Percentiles rank a stretch among this genome's conserved stretches.
Conservation (phyloP, 2,113 vertebrate genomes). For the Anarrhichthys ocellatus region DNA sequence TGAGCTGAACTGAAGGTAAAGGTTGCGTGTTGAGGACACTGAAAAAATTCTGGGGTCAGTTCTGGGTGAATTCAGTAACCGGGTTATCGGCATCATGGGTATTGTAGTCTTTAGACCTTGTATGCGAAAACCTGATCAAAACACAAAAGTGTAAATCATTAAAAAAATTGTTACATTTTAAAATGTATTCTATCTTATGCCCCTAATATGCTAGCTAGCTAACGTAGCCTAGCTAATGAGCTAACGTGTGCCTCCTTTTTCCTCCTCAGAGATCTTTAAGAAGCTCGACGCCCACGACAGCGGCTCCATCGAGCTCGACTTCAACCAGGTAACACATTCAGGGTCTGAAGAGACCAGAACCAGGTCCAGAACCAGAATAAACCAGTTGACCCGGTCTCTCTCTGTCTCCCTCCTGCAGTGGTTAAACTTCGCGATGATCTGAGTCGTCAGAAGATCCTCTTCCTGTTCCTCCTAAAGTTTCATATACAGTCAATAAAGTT, state of each 20-base stretch:
- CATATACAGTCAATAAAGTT: not conserved
- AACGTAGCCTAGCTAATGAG: not conserved
- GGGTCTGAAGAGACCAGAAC: not conserved
- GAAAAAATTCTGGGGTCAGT: not conserved
- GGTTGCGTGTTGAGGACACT: not conserved
- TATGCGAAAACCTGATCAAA: not conserved
- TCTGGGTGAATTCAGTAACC: not conserved
- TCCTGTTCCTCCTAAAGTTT: constrained; percentile 5
- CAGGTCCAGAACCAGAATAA: not conserved
- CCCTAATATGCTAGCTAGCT: too few relatives aligned
- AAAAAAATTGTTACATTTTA: too few relatives aligned
- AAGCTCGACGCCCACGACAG: constrained; percentile 61
- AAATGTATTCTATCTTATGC: too few relatives aligned
- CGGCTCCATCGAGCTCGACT: constrained; percentile 77
- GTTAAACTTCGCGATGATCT: constrained; percentile 76
- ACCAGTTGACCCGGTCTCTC: not conserved
- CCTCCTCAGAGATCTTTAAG: constrained; percentile 72
- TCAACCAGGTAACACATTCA: constrained; percentile 64
- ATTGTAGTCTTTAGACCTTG: not conserved
- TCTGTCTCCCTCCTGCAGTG: constrained; percentile 59
- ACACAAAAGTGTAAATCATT: not conserved
- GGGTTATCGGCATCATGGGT: not conserved
- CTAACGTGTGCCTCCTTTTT: not conserved
- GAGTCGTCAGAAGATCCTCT: constrained; percentile 22
- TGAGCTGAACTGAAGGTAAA: not conserved